Evolutionary conservation across 1,140 invertebrate species (phyloP).

Genomic region (Atta cephalotes): DNA sequence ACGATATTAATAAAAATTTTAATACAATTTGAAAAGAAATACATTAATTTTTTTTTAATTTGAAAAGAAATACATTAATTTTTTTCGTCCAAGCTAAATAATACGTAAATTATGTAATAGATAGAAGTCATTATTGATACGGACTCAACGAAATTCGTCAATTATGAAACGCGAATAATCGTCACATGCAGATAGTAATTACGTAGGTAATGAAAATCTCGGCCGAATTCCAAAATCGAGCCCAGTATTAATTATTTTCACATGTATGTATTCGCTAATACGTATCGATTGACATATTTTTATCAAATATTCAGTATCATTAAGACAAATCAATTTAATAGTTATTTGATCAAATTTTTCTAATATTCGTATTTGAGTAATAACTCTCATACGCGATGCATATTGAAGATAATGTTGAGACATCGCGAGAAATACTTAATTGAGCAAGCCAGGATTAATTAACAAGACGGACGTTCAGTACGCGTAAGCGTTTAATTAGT

Average conservation of each 20-base stretch:
- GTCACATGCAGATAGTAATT: slow-evolving; percentile 29
- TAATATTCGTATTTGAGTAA: not conserved
- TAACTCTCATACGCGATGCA: not conserved
- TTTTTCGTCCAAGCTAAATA: slow-evolving; percentile 5
- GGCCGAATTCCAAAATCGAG: slow-evolving; percentile 15
- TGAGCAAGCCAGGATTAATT: slow-evolving; percentile 56
- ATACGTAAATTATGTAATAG: slow-evolving; percentile 13
- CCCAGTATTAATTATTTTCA: slow-evolving; percentile 8
- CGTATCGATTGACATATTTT: slow-evolving; percentile 1
- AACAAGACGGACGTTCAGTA: slow-evolving; percentile 38
- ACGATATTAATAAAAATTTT: slow-evolving; percentile 1
- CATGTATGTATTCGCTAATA: not conserved
- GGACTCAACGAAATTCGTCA: slow-evolving; percentile 11
- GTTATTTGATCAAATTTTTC: too few relatives aligned
- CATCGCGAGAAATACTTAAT: slow-evolving; percentile 31
- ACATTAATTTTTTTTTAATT: not conserved
- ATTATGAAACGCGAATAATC: slow-evolving; percentile 11
- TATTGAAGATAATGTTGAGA: slow-evolving; percentile 15
- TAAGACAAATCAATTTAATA: not conserved
- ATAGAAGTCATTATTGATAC: slow-evolving; percentile 14
- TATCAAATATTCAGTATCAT: not conserved
- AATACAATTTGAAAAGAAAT: not conserved
- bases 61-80: not conserved
- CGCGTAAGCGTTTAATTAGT: slow-evolving; percentile 65
- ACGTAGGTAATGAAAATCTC: slow-evolving; percentile 39